A percentile compares a stretch with the other conserved stretches of the same genome.
Conservation (phyloP, 2,113 vertebrate genomes). For the Heterocephalus glaber region DNA sequence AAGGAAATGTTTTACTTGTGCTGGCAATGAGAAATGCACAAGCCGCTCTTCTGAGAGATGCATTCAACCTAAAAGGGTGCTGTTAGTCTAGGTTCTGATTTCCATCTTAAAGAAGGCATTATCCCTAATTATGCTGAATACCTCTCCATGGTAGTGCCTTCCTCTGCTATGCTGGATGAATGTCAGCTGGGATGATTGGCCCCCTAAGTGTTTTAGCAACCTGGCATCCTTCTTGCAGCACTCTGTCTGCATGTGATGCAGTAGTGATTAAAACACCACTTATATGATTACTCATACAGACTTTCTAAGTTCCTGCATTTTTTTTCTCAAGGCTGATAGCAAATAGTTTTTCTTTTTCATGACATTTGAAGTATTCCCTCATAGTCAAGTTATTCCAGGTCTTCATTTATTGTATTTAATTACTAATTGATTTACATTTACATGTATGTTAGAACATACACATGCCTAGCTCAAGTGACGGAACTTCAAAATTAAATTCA, state of each 20-base stretch:
- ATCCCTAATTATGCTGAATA: conserved; percentile 44
- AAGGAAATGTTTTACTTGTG: conserved; percentile 63
- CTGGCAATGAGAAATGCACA: conserved; percentile 39
- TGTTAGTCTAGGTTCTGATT: conserved; percentile 41
- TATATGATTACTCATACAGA: neutral
- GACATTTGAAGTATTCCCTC: neutral
- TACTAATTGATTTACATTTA: neutral
- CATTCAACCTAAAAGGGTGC: neutral
- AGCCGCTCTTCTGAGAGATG: conserved; percentile 46
- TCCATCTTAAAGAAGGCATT: conserved; percentile 66
- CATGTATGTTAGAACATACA: neutral
- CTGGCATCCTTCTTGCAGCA: neutral
- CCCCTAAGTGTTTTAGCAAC: neutral
- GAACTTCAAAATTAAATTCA: neutral
- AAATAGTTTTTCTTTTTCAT: neutral
- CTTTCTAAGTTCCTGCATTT: conserved; percentile 2
- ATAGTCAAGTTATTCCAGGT: neutral
- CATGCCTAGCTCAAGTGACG: neutral
- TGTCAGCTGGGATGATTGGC: conserved; percentile 56
- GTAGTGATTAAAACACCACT: conserved; percentile 21
- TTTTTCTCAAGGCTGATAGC: neutral
- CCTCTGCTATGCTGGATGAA: conserved; percentile 59
- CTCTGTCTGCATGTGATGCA: neutral
- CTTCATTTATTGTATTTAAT: neutral
- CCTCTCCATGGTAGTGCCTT: conserved; percentile 50